Evolutionary conservation across 2,888 invertebrate genomes (phyloP).

Genomic region (Alcis repandata): DNA sequence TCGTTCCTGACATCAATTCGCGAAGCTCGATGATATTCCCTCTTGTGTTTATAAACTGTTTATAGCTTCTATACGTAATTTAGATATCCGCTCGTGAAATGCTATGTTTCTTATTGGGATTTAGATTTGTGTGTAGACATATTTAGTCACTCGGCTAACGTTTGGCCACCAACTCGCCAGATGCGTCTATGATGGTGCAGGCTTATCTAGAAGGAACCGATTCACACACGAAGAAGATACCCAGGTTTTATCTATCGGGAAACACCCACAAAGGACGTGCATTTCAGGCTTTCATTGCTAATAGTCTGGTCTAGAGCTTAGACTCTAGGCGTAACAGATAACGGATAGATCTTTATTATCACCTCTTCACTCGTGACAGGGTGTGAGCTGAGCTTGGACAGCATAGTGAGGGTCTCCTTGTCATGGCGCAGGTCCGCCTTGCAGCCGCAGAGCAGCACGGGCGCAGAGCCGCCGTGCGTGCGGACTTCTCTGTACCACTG

Average conservation of each 20-base stretch:
- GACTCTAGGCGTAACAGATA: not conserved
- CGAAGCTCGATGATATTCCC: constrained; percentile 7
- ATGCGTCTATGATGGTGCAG: no score
- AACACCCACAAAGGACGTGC: no score
- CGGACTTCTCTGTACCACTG: constrained; percentile 90
- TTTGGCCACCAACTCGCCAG: no score
- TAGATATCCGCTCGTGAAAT: not conserved
- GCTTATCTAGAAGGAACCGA: no score
- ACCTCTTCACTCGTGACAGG: constrained; percentile 88
- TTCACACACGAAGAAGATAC: no score
- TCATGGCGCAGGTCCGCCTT: constrained; percentile 88
- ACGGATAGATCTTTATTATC: constrained; percentile 12
- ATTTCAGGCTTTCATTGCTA: no score
- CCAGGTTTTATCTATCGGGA: no score
- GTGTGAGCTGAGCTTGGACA: constrained; percentile 84
- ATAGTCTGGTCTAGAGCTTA: no score
- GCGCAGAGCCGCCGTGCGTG: constrained; percentile 87
- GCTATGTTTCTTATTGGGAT: no score
- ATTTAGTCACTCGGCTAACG: no score
- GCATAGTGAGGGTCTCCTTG: constrained; percentile 85
- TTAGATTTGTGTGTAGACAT: no score
- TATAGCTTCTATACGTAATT: not conserved
- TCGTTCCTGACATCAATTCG: constrained; percentile 25
- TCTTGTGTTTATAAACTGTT: constrained; percentile 8
- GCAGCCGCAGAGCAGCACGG: constrained; percentile 89